Evolutionary conservation across 2,888 invertebrate genomes (phyloP), one percentile per base, ranked within the genome.

Genomic region (Gymnoscelis rufifasciata): DNA sequence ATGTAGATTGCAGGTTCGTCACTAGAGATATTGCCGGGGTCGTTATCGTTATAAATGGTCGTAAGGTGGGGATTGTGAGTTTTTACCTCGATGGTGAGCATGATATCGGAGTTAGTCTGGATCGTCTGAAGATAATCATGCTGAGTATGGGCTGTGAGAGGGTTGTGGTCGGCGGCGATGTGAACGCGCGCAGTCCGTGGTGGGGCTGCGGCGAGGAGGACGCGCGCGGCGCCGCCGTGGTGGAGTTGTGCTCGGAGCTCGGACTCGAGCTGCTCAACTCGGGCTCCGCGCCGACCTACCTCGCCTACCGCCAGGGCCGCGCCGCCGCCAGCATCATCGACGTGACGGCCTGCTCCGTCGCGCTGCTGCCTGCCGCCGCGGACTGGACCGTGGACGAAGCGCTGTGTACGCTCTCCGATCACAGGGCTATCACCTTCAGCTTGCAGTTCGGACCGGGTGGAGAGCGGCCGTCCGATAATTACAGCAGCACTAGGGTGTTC

Each of bases 121-220:
- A 1, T 1, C 1, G 8, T 2, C 14, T 0, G 19, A n/a, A 11
- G 7, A 11, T 2, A n/a, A 19, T 28, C 7, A 7, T 29, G 2
- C n/a, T 1, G 2, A 19, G 10, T 5, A 28, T 38, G 15, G 0
- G 13, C 1, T 5, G 6, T 1, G 38, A 28, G 7, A n/a, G 38
- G 2, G 8, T 23, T 1, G 11, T 39, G 2, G 7, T 36, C 8
- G 40, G 7, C 1, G 45, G 45, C 0, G 45, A 40, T 8, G 11
- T 29, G 13, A 45, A 45, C 14, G 45, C 39, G 5, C 7, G n/a
- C 1, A 45, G 39, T 10, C 38, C 12, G 3, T 44, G 44, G 38
- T 44, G 44, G 44, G 44, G 44, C 1, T 29, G 38, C 11, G 13
- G 7, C 13, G 39, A 1, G n/a, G 45, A 45, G 24, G 45, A 45